These are phyloP conservation scores for Mallotus villosus DNA, from an alignment of 2,797 vertebrate species.

Conservation along the genomic window DNA sequence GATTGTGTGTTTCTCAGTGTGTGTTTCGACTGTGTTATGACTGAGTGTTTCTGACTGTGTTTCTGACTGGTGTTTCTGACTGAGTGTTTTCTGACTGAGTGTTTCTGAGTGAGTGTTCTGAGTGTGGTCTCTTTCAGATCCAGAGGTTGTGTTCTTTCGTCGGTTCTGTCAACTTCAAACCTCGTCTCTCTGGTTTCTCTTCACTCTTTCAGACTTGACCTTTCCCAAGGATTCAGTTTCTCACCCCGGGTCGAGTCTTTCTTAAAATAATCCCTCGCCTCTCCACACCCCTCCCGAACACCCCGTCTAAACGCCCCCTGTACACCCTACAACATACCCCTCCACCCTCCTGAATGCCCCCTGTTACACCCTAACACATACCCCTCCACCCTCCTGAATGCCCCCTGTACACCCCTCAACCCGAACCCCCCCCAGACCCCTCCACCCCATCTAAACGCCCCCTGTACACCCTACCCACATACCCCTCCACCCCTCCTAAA, in stretches of 20 bases:
- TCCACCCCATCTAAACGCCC: too few species aligned
- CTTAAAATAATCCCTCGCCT: slow-evolving; percentile 73
- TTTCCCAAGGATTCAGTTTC: slow-evolving; percentile 79
- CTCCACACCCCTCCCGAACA: background rate
- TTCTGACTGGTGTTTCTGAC: too few species aligned
- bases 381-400: slow-evolving; percentile 38
- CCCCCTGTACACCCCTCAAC: too few species aligned
- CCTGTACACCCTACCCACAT: slow-evolving; percentile 25
- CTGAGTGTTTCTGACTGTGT: too few species aligned
- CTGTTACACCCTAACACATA: slow-evolving; percentile 58
- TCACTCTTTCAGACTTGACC: slow-evolving; percentile 66
- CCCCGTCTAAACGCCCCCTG: slow-evolving; percentile 43
- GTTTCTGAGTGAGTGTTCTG: too few species aligned
- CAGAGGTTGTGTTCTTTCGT: too few species aligned
- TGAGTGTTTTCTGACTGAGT: too few species aligned
- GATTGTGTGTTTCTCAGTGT: too few species aligned
- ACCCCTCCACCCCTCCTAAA: slow-evolving; percentile 16
- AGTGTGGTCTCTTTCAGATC: too few species aligned
- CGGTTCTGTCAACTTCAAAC: too few species aligned
- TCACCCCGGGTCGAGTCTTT: slow-evolving; percentile 66
- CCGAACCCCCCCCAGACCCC: background rate
- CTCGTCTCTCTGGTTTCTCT: slow-evolving; percentile 35
- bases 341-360: background rate
- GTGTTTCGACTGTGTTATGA: too few species aligned
- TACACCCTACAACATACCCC: slow-evolving; percentile 34